Evolutionary conservation across 2,113 vertebrate species (phyloP).

Genomic region (Hypomesus transpacificus): DNA sequence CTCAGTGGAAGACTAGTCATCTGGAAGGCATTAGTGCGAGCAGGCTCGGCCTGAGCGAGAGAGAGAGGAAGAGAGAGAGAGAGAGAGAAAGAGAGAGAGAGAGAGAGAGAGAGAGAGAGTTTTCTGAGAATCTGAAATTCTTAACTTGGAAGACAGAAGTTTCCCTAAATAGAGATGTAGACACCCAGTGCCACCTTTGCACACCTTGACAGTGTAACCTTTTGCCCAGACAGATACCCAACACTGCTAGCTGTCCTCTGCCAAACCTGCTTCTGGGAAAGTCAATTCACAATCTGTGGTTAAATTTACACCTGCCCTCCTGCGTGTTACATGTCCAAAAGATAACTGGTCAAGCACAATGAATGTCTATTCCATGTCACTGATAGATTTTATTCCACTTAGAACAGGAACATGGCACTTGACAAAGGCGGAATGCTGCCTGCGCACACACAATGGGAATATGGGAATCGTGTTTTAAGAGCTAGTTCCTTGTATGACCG

Average conservation of each 20-base stretch:
- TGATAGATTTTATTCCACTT: background rate
- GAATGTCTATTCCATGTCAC: background rate
- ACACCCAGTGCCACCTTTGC: constrained; percentile 51
- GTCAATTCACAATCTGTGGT: constrained; percentile 44
- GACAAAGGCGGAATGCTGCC: background rate
- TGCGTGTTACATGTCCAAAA: background rate
- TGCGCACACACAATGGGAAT: background rate
- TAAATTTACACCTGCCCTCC: constrained; percentile 52
- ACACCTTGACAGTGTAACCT: constrained; percentile 59
- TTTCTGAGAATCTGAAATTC: constrained; percentile 66
- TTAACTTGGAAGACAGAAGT: constrained; percentile 56
- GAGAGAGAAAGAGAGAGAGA: background rate
- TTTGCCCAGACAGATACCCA: constrained; percentile 65
- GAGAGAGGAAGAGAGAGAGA: background rate
- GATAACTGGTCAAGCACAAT: constrained; percentile 12
- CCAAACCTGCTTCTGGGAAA: constrained; percentile 65
- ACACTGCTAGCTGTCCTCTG: constrained; percentile 49
- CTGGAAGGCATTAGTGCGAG: constrained; percentile 62
- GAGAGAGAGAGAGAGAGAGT: background rate
- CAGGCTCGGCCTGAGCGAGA: background rate
- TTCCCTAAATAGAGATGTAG: constrained; percentile 63
- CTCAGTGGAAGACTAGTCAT: constrained; percentile 59
- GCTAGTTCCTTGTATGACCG: too few species aligned
- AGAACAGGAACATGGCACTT: background rate
- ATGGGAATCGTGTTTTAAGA: background rate